These are phyloP conservation scores for Ypsolopha sequella DNA, from an alignment of 2,888 invertebrate species.

Conservation along the genomic window DNA sequence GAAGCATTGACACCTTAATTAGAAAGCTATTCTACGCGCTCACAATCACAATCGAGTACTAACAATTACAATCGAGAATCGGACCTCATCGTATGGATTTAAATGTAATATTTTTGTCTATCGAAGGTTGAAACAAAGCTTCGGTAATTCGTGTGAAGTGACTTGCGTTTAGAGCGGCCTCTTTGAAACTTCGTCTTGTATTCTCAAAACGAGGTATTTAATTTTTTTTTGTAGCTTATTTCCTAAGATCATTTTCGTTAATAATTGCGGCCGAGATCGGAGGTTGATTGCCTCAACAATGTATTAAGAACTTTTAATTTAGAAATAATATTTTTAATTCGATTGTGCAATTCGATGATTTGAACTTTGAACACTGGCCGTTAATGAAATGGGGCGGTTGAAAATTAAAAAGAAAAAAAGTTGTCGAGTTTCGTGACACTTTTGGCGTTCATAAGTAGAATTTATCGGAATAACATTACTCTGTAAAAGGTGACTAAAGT, in stretches of 20 bases:
- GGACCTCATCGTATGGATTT: slow-evolving; percentile 33
- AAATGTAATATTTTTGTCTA: slow-evolving; percentile 51
- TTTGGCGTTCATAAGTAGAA: slow-evolving; percentile 7
- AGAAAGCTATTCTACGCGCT: slow-evolving; percentile 33
- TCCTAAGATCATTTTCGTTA: slow-evolving; percentile 54
- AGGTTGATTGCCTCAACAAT: slow-evolving; percentile 28
- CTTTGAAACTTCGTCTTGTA: slow-evolving; percentile 47
- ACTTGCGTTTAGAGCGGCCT: slow-evolving; percentile 49
- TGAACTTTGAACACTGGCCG: slow-evolving; percentile 6
- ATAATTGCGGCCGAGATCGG: slow-evolving; percentile 42
- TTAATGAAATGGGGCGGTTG: slow-evolving; percentile 29
- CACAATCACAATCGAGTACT: slow-evolving; percentile 22
- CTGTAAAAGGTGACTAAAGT: slow-evolving; percentile 29
- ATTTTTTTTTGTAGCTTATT: slow-evolving; percentile 32
- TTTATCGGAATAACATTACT: slow-evolving; percentile 9
- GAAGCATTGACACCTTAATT: slow-evolving; percentile 42
- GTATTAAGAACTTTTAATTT: slow-evolving; percentile 24
- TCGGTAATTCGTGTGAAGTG: slow-evolving; percentile 64
- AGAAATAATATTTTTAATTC: slow-evolving; percentile 19
- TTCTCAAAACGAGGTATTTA: slow-evolving; percentile 49
- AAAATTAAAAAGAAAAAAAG: slow-evolving; percentile 16
- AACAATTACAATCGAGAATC: slow-evolving; percentile 47
- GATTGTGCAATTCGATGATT: slow-evolving; percentile 18
- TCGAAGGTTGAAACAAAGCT: slow-evolving; percentile 54
- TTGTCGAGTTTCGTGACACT: slow-evolving; percentile 12